Evolutionary conservation across 2,113 vertebrate species (phyloP), one percentile per base, ranked within the genome.

Genomic region (Strix uralensis): DNA sequence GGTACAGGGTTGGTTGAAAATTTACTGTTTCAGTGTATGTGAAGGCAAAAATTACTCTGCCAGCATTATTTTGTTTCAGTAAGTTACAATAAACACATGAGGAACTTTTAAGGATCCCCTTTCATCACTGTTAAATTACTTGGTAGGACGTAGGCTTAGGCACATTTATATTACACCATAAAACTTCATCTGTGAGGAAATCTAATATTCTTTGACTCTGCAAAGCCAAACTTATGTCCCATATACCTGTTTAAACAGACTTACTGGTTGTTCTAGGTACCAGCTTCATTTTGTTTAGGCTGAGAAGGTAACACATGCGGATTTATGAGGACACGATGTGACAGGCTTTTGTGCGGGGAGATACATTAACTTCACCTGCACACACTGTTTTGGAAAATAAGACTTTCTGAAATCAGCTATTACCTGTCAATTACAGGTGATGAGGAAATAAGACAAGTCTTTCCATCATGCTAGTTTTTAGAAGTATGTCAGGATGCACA

Each of bases 291-390:
- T 20, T 62, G 25, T 58, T 70, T 0, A 18, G 6, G 42, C 55
- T 40, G 36, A 22, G 25, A 38, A 26, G 36, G 59, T 32, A 32
- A 15, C 10, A 6, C 5, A 0, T 16, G 29, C 0, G 0, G 49
- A 25, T 47, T 69, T 62, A 13, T 0, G 0, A 7, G 57, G 25
- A 16, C 20, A 36, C 23, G 4, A 5, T 2, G 5, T 26, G 36
- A 11, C 54, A 10, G 30, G 55, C 38, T 29, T 22, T 36, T 80
- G 44, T 30, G 82, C 61, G 47, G 62, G 52, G 38, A 21, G 1
- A 1, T 4, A 36, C 4, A 0, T 17, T 8, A 8, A 1, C 63
- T 8, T 25, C 49, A 3, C 7, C 63, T 2, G 7, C 5, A 49
- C 30, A 0, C 46, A 49, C 40, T 17, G 9, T 1, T 36, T 1